A percentile compares a stretch with the other conserved stretches of the same genome.
phyloP scores from a whole-genome alignment of 2,797 vertebrate genomes.

The Botia kubotai region DNA sequence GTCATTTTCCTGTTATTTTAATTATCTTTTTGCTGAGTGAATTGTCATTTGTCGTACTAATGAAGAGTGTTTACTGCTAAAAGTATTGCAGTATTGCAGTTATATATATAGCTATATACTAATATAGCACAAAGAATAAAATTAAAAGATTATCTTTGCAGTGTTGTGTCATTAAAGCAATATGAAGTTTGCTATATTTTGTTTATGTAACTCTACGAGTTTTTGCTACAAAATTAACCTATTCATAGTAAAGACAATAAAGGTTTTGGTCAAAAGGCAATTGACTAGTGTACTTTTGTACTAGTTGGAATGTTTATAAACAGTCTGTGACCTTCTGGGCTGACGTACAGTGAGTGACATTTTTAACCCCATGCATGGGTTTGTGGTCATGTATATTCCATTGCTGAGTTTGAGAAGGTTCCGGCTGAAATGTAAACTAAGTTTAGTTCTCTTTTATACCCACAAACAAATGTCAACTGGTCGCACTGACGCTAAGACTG shows the following conservation, averaged over 20 bases:
- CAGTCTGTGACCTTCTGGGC: background rate
- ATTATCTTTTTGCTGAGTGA: conserved; percentile 1
- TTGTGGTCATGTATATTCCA: background rate
- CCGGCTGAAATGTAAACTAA: background rate
- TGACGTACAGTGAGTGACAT: background rate
- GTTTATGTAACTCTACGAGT: background rate
- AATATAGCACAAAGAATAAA: background rate
- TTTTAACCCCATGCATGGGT: background rate
- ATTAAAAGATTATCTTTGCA: background rate
- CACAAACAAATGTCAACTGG: background rate
- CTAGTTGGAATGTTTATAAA: background rate
- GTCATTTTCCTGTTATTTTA: background rate
- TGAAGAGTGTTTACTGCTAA: background rate
- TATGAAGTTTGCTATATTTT: background rate
- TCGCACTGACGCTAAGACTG: no score
- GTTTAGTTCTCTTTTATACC: conserved; percentile 10
- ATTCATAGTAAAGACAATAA: conserved; percentile 6
- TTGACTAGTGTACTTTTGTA: background rate
- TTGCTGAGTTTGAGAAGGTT: background rate
- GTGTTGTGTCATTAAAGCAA: background rate
- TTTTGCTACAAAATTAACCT: conserved; percentile 8
- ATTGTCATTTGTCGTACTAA: conserved; percentile 8
- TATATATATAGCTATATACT: background rate
- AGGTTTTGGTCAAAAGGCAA: background rate
- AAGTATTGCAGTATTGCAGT: background rate